phyloP scores from a whole-genome alignment of 92 coral and sea anemone genomes.

The Umimayanthus chanpuru region DNA sequence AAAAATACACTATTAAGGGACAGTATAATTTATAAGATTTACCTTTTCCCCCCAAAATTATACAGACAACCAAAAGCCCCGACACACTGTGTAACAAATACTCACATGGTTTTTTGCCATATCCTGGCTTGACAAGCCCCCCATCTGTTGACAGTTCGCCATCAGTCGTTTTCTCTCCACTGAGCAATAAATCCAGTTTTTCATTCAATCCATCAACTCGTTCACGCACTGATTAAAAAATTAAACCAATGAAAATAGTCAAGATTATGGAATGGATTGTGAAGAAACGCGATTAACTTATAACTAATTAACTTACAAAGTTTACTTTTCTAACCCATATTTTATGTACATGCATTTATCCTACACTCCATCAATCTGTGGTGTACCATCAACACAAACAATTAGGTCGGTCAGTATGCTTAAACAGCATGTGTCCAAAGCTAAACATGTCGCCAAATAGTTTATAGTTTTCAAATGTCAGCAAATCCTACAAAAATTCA shows the following conservation, averaged over 20 bases:
- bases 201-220: constrained; percentile 82
- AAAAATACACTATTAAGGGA: too few species aligned
- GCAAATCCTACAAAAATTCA: too few species aligned
- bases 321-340: not conserved
- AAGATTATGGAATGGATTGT: not conserved
- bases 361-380: not conserved
- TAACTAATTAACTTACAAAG: not conserved
- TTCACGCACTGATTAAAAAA: constrained; percentile 73
- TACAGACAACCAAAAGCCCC: too few species aligned
- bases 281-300: not conserved
- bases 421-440: too few species aligned
- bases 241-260: not conserved
- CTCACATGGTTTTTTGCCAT: constrained; percentile 94
- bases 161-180: constrained; percentile 74
- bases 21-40: too few species aligned
- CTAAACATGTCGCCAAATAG: too few species aligned
- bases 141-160: constrained; percentile 75
- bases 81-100: not conserved
- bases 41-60: too few species aligned
- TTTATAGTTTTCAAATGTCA: too few species aligned
- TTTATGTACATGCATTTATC: too few species aligned
- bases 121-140: constrained; percentile 71
- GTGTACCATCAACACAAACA: not conserved
- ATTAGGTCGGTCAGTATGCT: not conserved
- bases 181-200: constrained; percentile 78